Base-by-base conservation (phyloP, 2,113 vertebrate species). In the Tachycineta bicolor region DNA sequence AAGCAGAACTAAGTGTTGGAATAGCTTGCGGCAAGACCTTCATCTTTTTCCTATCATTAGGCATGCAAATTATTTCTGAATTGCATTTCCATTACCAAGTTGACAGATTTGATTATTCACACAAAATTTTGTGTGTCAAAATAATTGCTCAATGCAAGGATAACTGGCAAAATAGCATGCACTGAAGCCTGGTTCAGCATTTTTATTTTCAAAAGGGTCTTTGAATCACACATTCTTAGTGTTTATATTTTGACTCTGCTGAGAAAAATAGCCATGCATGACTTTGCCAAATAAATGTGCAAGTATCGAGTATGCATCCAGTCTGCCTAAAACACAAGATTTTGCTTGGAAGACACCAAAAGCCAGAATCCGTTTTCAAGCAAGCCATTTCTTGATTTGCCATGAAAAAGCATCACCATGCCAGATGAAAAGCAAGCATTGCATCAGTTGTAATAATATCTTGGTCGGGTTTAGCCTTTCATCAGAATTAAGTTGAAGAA, bases 51-150 rank as follows among this genome's bases (percentile, higher is more conserved):
- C 76, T 88, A 50, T 74, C 74, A 79, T 89, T 87, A 92, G 63
- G 50, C 90, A 90, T 97, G 92, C 96, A 95, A 92, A 93, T 94
- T 92, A 82, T 88, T 79, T 64, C 74, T 69, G 56, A 84, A 89
- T 82, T 84, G 34, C 47, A 28, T 86, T 93, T 91, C 29, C 56
- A 75, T 81, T 91, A 70, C n/a, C 52, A 89, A 87, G 86, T 47
- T 92, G 93, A 95, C 94, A 96, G 85, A 94, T 95, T 89, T 90
- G 92, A 96, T 93, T 90, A 90, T 69, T 96, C 89, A 86, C 86
- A 92, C 9, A 14, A 75, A 78, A 73, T 91, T 91, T 58, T 79
- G 28, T 91, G 41, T 90, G 94, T 91, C 92, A 95, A 90, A 95
- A 93, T 92, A 95, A 89, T 70, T 93, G 73, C 62, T 85, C 55